phyloP scores from a whole-genome alignment of 1,140 invertebrate species.

The Holcopasites calliopsidis region DNA sequence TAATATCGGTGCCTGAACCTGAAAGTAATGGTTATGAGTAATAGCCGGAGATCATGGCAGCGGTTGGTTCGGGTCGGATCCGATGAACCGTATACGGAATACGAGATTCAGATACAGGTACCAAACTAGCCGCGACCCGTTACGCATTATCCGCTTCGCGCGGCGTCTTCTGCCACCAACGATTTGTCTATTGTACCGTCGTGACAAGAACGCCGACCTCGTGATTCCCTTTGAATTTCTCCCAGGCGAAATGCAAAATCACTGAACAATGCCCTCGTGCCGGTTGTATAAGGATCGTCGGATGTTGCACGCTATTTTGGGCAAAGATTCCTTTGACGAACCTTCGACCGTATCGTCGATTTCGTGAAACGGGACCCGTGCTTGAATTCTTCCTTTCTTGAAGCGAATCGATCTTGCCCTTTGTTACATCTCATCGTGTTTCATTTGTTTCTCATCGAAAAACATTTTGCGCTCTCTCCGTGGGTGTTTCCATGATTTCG shows the following conservation, averaged over 20 bases:
- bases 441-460: too few species aligned
- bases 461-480: background rate
- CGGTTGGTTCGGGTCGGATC: constrained; percentile 55
- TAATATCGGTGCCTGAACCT: constrained; percentile 58
- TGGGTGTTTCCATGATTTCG: too few species aligned
- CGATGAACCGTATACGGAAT: constrained; percentile 67
- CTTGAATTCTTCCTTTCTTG: constrained; percentile 4
- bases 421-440: too few species aligned
- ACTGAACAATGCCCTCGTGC: constrained; percentile 21
- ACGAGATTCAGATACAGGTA: constrained; percentile 66
- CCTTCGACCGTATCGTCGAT: background rate
- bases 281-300: constrained; percentile 9
- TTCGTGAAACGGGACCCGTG: background rate
- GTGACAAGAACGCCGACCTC: constrained; percentile 16
- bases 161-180: constrained; percentile 22
- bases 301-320: background rate
- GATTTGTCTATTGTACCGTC: constrained; percentile 30
- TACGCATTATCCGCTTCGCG: constrained; percentile 61
- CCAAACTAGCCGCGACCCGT: constrained; percentile 60
- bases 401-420: too few species aligned
- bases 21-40: constrained; percentile 66
- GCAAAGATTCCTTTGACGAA: background rate
- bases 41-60: constrained; percentile 67
- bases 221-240: constrained; percentile 35
- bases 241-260: constrained; percentile 26